Conservation (phyloP, 2,797 vertebrate species). For the Hemitrygon akajei region DNA sequence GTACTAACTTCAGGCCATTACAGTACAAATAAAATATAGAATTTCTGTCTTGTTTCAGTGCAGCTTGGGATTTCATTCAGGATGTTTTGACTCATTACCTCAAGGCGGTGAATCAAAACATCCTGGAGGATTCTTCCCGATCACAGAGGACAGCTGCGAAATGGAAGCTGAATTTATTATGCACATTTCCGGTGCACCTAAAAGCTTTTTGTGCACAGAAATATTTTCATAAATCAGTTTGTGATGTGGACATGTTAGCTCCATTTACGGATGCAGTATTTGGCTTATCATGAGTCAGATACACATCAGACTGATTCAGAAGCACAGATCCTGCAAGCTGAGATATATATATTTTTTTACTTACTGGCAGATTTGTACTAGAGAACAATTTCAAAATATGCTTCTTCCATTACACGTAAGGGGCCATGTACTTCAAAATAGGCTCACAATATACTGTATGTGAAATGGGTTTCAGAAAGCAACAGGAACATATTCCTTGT, state of each 20-base stretch:
- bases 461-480: background rate
- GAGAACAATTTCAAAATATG: background rate
- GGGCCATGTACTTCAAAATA: background rate
- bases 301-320: background rate
- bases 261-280: background rate
- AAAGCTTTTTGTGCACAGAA: background rate
- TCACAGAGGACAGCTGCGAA: background rate
- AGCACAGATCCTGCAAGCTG: background rate
- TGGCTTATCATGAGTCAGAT: background rate
- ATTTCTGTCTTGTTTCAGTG: background rate
- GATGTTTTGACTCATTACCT: slow-evolving; percentile 16
- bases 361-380: background rate
- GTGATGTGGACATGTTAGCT: background rate
- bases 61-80: background rate
- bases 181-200: background rate
- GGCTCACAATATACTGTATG: background rate
- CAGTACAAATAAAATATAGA: background rate
- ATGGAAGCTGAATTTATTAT: background rate
- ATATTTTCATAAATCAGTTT: background rate
- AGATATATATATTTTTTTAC: background rate
- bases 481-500: background rate
- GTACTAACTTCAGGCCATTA: background rate
- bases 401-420: background rate
- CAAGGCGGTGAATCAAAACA: slow-evolving; percentile 8
- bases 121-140: background rate